These are phyloP conservation scores for Coreius guichenoti DNA, from an alignment of 2,797 vertebrate genomes.

Conservation along the genomic window DNA sequence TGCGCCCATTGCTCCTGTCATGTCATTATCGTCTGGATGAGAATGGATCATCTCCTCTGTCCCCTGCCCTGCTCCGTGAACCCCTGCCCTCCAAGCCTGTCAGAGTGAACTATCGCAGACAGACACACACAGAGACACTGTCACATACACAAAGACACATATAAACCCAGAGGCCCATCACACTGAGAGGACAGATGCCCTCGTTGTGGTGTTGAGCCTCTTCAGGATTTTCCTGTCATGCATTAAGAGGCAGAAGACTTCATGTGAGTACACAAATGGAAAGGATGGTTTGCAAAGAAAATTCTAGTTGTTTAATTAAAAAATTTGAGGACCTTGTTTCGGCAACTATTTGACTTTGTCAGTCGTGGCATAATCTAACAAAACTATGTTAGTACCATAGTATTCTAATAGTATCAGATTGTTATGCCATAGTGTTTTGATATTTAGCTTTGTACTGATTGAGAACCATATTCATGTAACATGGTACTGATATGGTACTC, in stretches of 20 bases:
- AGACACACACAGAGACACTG: slow-evolving; percentile 50
- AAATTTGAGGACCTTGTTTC: not conserved
- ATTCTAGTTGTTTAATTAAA: not conserved
- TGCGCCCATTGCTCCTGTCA: slow-evolving; percentile 48
- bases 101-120: slow-evolving; percentile 64
- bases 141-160: slow-evolving; percentile 54
- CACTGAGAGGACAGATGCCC: slow-evolving; percentile 45
- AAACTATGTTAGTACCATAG: not conserved
- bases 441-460: not conserved
- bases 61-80: slow-evolving; percentile 55
- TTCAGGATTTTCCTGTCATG: slow-evolving; percentile 33
- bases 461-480: not conserved
- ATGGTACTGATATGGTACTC: not conserved
- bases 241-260: slow-evolving; percentile 13
- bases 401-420: not conserved
- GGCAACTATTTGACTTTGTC: not conserved
- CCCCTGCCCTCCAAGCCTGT: slow-evolving; percentile 55
- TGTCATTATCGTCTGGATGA: slow-evolving; percentile 62
- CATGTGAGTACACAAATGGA: slow-evolving; percentile 5
- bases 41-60: slow-evolving; percentile 51
- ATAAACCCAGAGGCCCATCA: slow-evolving; percentile 59
- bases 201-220: slow-evolving; percentile 28
- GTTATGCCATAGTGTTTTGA: not conserved
- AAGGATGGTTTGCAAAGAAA: not conserved
- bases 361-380: not conserved